A percentile compares a stretch with the other conserved stretches of the same genome.
phyloP scores from a whole-genome alignment of 2,888 invertebrate species.

The Meliscaeva auricollis region DNA sequence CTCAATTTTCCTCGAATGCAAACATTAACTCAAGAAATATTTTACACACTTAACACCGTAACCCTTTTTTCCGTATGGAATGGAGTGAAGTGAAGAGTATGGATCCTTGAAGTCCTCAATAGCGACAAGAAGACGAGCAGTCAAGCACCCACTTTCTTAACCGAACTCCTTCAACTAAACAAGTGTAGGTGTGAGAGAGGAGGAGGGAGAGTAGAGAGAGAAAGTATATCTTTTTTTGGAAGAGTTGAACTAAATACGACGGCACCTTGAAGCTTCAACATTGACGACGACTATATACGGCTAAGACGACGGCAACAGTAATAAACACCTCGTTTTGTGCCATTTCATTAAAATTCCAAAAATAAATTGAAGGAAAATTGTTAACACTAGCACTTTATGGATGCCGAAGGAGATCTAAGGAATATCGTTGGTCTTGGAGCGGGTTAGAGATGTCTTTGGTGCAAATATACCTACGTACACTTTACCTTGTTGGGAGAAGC shows the following conservation, averaged over 20 bases:
- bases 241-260: slow-evolving; percentile 24
- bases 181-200: not conserved
- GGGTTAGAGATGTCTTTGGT: not conserved
- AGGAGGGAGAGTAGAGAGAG: not conserved
- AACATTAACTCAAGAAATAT: slow-evolving; percentile 74
- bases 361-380: slow-evolving; percentile 76
- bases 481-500: slow-evolving; percentile 8
- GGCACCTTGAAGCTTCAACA: slow-evolving; percentile 20
- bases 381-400: slow-evolving; percentile 70
- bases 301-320: slow-evolving; percentile 34
- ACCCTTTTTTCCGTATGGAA: slow-evolving; percentile 68
- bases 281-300: not conserved
- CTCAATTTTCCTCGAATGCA: slow-evolving; percentile 74
- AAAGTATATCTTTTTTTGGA: not conserved
- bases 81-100: slow-evolving; percentile 27
- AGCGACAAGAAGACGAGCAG: slow-evolving; percentile 2
- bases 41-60: slow-evolving; percentile 74
- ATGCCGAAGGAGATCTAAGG: slow-evolving; percentile 47
- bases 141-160: slow-evolving; percentile 20
- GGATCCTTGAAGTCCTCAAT: slow-evolving; percentile 13
- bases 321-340: slow-evolving; percentile 74
- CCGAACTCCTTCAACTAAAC: not conserved
- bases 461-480: not conserved
- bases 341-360: slow-evolving; percentile 76
- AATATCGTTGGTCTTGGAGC: slow-evolving; percentile 35